A percentile compares a stretch with the other conserved stretches of the same genome.
Evolutionary conservation across 2,888 invertebrate genomes (phyloP).

Genomic region (Heliconius charithonia): DNA sequence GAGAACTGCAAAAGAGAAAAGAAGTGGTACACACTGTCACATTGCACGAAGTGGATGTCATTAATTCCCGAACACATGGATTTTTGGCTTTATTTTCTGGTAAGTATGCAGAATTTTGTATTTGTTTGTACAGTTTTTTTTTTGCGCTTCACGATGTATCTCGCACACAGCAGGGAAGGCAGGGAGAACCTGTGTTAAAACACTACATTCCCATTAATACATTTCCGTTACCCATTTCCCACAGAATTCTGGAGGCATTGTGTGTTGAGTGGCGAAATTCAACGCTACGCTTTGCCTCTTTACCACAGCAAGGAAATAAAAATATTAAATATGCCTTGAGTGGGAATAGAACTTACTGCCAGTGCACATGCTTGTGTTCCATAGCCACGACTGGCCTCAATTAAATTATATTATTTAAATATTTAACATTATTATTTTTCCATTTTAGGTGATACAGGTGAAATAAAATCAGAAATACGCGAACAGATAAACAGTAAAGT

Average conservation of each 20-base stretch:
- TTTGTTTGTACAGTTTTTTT: not conserved
- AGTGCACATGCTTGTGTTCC: not conserved
- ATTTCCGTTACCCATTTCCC: not conserved
- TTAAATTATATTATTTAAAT: not conserved
- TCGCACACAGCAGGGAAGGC: not conserved
- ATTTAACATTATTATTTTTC: not conserved
- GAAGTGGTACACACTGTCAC: conserved; percentile 99
- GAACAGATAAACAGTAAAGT: conserved; percentile 99
- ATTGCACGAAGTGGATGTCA: conserved; percentile 99
- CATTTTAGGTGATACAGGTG: conserved; percentile 96
- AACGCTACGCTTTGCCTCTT: not conserved
- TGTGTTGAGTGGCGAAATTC: too few species aligned
- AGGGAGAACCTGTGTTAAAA: not conserved
- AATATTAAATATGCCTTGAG: not conserved
- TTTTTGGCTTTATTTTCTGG: conserved; percentile 98
- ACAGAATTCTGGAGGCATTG: too few species aligned
- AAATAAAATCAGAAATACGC: conserved; percentile 98
- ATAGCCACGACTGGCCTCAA: not conserved
- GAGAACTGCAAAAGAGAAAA: conserved; percentile 98
- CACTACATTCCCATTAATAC: not conserved
- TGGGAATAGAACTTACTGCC: not conserved
- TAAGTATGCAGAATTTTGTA: conserved; percentile 53
- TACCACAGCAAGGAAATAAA: not conserved
- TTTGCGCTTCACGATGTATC: not conserved
- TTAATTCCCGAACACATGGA: conserved; percentile 98